These are phyloP conservation scores for Agrotis exclamationis DNA, from an alignment of 2,888 invertebrate species.

Conservation along the genomic window DNA sequence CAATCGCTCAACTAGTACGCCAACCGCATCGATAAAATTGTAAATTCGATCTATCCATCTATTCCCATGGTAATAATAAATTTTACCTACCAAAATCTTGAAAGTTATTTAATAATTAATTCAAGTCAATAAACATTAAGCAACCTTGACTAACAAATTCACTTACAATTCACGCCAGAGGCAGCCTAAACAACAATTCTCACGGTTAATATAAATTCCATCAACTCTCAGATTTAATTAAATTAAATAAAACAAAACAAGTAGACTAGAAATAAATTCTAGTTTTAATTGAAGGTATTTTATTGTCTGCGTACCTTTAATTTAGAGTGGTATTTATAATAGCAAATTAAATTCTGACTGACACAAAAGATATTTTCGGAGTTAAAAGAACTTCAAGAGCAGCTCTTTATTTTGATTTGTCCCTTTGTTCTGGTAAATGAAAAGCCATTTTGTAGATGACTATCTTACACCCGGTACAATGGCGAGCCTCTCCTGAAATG, in stretches of 20 bases:
- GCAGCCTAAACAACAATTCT: slow-evolving; percentile 28
- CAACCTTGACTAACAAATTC: slow-evolving; percentile 12
- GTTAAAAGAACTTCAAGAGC: slow-evolving; percentile 77
- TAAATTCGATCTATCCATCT: too few relatives aligned
- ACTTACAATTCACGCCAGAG: slow-evolving; percentile 21
- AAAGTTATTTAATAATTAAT: neutral
- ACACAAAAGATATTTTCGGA: slow-evolving; percentile 73
- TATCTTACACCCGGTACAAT: slow-evolving; percentile 72
- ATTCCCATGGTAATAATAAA: too few relatives aligned
- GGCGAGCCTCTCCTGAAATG: slow-evolving; percentile 63
- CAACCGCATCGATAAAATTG: too few relatives aligned
- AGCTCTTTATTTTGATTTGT: slow-evolving; percentile 83
- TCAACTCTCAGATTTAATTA: slow-evolving; percentile 41
- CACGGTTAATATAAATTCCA: slow-evolving; percentile 49
- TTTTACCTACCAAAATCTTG: neutral
- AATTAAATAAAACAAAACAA: slow-evolving; percentile 45
- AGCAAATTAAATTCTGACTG: slow-evolving; percentile 72
- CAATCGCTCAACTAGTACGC: too few relatives aligned
- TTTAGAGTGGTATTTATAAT: slow-evolving; percentile 63
- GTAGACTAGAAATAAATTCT: slow-evolving; percentile 45
- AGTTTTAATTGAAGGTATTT: slow-evolving; percentile 39
- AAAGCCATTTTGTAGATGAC: slow-evolving; percentile 79
- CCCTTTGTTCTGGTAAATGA: slow-evolving; percentile 81
- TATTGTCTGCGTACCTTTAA: slow-evolving; percentile 52
- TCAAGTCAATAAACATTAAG: slow-evolving; percentile 4